Base-by-base conservation (phyloP, 2,888 invertebrate species). In the Scelioninae gen. 1 region DNA sequence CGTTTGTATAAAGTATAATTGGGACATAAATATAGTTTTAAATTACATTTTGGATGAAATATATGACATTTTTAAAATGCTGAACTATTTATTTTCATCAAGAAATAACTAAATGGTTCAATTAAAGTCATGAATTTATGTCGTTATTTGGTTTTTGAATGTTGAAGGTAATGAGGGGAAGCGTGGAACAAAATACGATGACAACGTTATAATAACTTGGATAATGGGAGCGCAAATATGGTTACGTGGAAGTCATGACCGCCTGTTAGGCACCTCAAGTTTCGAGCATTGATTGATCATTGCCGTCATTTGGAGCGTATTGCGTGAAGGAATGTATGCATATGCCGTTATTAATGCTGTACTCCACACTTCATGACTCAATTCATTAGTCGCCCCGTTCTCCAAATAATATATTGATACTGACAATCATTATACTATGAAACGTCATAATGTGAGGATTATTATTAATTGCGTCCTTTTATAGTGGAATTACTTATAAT, bases 201-300 rank as follows among this genome's bases (percentile, higher is more conserved):
- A 34, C 71, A 60, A 45, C 45, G 56, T 65, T 65, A 75, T 75
- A 66, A 56, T 16, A 69, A 58, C 43, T 65, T 32, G n/a, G 66
- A 58, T 66, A 43, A 66, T 75, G 34, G 34, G 29, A 13, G 45
- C 55, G 43, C 53, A 66, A 66, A 69, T 58, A 49, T 38, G 49
- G 55, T 55, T 29, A 34, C 34, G 13, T 34, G 34, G 23, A 9
- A 65, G 31, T 16, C 47, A 32, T 58, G 56, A 49, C 62, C 75
- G 38, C 16, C 43, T 31, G 49, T 58, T 75, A 58, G 43, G 60
- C 60, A 40, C 66, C 58, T 60, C 58, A 10, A 76, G 68, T 66
- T 43, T 66, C 45, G n/a, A 68, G 60, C 60, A 60, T 47, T 76
- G 76, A 76, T 76, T 66, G 76, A 76, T 76, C 66, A 76, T 68